Evolutionary conservation across 2,113 vertebrate genomes (phyloP).

Genomic region (Thryonomys swinderianus): DNA sequence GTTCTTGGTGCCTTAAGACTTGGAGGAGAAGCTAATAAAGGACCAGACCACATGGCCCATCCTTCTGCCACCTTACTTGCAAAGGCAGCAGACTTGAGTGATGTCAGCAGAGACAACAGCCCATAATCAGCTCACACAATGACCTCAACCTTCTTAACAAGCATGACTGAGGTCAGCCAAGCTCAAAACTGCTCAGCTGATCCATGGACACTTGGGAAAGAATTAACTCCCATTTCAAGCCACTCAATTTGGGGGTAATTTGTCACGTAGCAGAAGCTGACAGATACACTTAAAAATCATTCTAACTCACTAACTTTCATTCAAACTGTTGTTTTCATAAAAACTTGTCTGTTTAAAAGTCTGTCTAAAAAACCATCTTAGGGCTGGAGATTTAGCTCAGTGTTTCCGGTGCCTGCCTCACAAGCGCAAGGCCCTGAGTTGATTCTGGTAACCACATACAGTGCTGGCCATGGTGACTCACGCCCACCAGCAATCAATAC

Average conservation of each 20-base stretch:
- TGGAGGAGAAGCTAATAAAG: not conserved
- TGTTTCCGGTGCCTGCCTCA: no score
- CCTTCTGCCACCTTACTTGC: not conserved
- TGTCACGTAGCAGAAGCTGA: not conserved
- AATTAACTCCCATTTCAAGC: not conserved
- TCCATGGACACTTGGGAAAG: not conserved
- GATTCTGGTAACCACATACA: no score
- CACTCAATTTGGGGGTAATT: not conserved
- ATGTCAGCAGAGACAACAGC: not conserved
- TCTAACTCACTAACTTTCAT: not conserved
- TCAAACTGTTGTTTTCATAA: not conserved
- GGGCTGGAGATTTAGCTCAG: no score
- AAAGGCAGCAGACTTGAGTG: not conserved
- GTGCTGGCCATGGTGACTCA: no score
- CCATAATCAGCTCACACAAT: not conserved
- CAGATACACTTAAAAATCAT: not conserved
- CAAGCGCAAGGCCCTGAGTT: no score
- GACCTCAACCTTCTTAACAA: not conserved
- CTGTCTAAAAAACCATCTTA: no score
- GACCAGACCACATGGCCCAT: not conserved
- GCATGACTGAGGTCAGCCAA: not conserved
- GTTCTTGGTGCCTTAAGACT: not conserved
- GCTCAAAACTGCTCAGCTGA: not conserved
- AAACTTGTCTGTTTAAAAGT: conserved; percentile 6
- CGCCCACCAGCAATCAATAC: no score